phyloP scores from a whole-genome alignment of 2,797 vertebrate genomes.

The Thalassophryne amazonica region DNA sequence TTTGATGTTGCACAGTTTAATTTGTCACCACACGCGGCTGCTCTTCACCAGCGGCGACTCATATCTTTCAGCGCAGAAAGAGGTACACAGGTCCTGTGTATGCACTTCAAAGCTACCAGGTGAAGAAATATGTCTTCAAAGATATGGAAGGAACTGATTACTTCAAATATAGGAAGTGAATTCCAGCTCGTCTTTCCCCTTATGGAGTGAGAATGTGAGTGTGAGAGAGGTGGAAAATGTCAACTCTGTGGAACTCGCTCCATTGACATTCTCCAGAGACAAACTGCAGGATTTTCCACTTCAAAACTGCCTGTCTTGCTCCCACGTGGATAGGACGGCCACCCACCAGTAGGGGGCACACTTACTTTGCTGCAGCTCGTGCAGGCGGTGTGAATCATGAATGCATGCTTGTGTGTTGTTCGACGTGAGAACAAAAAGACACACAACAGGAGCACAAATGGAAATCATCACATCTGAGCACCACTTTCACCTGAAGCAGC shows the following conservation, averaged over 20 bases:
- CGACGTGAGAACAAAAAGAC: conserved; percentile 2
- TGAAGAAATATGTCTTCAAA: conserved; percentile 22
- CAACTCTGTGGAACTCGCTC: conserved; percentile 61
- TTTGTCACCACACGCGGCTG: too few species aligned
- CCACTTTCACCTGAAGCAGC: neutral
- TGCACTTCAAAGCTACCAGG: conserved; percentile 12
- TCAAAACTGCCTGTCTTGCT: conserved; percentile 66
- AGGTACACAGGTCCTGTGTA: neutral
- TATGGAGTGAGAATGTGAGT: conserved; percentile 34
- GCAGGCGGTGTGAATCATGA: conserved; percentile 33
- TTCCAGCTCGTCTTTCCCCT: conserved; percentile 51
- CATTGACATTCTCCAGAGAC: conserved; percentile 69
- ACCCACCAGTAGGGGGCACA: conserved; percentile 65
- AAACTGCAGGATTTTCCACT: conserved; percentile 68
- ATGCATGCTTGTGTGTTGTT: conserved; percentile 3
- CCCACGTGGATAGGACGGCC: too few species aligned
- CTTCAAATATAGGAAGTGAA: conserved; percentile 46
- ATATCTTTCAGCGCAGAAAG: neutral
- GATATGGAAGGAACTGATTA: conserved; percentile 42
- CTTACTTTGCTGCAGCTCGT: conserved; percentile 57
- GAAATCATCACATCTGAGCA: neutral
- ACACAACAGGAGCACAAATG: neutral
- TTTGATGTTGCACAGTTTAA: too few species aligned
- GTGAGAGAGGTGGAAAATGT: conserved; percentile 55
- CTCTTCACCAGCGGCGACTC: neutral